Percentiles rank a stretch among this genome's conserved stretches.
These are phyloP conservation scores for Probaryconus sp. DNA, from an alignment of 1,140 invertebrate species.

Conservation along the genomic window DNA sequence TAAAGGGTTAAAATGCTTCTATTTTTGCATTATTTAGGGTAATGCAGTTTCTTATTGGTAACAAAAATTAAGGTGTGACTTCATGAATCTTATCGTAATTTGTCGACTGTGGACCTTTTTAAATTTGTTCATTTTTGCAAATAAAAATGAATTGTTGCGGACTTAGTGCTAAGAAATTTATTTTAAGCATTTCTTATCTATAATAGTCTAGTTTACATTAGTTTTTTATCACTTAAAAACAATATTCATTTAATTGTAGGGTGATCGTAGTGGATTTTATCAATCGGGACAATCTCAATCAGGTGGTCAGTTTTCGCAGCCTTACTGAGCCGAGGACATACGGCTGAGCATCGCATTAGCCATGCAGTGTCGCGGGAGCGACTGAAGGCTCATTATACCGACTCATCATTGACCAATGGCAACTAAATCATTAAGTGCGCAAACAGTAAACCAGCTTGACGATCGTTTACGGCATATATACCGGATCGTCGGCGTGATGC, in stretches of 20 bases:
- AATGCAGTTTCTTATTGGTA: no score
- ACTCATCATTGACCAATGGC: constrained; percentile 76
- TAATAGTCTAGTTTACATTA: constrained; percentile 33
- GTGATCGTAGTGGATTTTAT: constrained; percentile 85
- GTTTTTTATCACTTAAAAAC: neutral
- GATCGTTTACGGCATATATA: constrained; percentile 68
- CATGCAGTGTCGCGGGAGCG: constrained; percentile 77
- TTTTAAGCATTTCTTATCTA: constrained; percentile 2
- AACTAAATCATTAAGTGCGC: constrained; percentile 74
- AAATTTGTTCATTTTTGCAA: no score
- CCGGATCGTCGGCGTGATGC: constrained; percentile 66
- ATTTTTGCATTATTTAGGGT: no score
- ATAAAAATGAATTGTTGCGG: no score
- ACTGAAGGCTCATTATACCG: constrained; percentile 77
- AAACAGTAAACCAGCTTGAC: constrained; percentile 73
- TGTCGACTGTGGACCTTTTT: no score
- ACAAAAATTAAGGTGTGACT: no score
- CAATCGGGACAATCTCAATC: constrained; percentile 81
- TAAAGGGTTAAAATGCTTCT: no score
- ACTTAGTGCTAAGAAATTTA: no score
- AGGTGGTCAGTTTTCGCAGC: constrained; percentile 80
- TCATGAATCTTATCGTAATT: no score
- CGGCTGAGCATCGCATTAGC: constrained; percentile 77
- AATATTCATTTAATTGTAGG: constrained; percentile 65
- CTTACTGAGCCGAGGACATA: constrained; percentile 79